These are phyloP conservation scores for Pangasius krempfi DNA, from an alignment of 2,797 vertebrate species.

Conservation along the genomic window DNA sequence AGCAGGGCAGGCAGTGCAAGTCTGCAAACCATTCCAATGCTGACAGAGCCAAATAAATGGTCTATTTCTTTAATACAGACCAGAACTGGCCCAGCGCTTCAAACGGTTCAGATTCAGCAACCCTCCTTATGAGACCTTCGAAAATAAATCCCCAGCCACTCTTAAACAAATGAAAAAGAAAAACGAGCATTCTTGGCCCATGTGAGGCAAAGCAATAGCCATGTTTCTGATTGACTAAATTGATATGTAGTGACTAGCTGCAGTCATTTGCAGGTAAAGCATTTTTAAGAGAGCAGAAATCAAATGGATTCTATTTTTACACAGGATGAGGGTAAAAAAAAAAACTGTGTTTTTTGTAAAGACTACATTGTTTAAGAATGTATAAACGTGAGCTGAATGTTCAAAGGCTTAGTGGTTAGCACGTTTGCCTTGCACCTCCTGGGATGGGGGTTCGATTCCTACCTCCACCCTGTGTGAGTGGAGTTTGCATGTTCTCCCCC, in stretches of 20 bases:
- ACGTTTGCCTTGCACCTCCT: too few relatives aligned
- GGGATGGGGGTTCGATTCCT: too few relatives aligned
- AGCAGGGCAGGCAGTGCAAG: conserved; percentile 59
- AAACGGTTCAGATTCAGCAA: conserved; percentile 76
- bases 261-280: not conserved
- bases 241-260: not conserved
- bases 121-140: conserved; percentile 67
- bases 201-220: conserved; percentile 25
- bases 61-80: conserved; percentile 74
- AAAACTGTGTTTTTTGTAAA: not conserved
- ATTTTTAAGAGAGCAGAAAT: conserved; percentile 1
- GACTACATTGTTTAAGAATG: not conserved
- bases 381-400: not conserved
- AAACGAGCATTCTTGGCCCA: conserved; percentile 64
- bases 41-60: conserved; percentile 74
- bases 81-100: conserved; percentile 69
- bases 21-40: conserved; percentile 68
- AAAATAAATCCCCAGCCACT: conserved; percentile 74
- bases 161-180: conserved; percentile 62
- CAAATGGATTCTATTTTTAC: conserved; percentile 26
- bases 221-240: conserved; percentile 17
- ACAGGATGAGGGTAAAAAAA: not conserved
- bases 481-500: too few relatives aligned
- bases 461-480: too few relatives aligned
- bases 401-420: too few relatives aligned